Percentiles rank a stretch among this genome's conserved stretches.
Evolutionary conservation across 64 coral and sea anemone species (phyloP).

Genomic region (Stichodactyla helianthus): DNA sequence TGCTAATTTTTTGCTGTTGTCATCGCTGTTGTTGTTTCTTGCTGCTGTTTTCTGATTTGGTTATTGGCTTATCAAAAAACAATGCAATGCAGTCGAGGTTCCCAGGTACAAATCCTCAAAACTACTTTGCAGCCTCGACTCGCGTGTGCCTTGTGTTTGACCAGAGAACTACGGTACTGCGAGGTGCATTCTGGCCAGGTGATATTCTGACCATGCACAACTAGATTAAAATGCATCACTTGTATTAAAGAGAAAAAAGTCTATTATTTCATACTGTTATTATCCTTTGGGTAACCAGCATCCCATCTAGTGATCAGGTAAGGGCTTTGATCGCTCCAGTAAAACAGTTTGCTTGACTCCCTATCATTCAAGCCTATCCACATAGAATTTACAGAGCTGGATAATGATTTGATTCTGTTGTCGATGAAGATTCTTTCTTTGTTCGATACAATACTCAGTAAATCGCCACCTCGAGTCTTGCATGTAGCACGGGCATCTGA

Average conservation of each 20-base stretch:
- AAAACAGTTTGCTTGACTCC: constrained; percentile 53
- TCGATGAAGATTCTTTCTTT: constrained; percentile 65
- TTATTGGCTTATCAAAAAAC: too few relatives aligned
- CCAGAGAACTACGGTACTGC: too few relatives aligned
- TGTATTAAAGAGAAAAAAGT: background rate
- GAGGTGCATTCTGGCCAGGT: too few relatives aligned
- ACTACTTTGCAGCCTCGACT: too few relatives aligned
- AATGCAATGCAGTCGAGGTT: too few relatives aligned
- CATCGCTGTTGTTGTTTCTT: too few relatives aligned
- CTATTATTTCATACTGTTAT: background rate
- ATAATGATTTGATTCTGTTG: constrained; percentile 60
- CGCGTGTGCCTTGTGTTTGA: too few relatives aligned
- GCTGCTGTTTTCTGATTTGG: too few relatives aligned
- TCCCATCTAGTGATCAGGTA: constrained; percentile 64
- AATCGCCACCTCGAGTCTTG: constrained; percentile 55
- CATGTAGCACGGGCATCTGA: constrained; percentile 74
- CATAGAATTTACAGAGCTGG: constrained; percentile 39
- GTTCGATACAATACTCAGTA: constrained; percentile 58
- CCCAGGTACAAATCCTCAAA: too few relatives aligned
- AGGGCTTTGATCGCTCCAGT: constrained; percentile 74
- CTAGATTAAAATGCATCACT: too few relatives aligned
- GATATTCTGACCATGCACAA: too few relatives aligned
- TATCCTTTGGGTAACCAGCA: constrained; percentile 54
- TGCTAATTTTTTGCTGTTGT: too few relatives aligned
- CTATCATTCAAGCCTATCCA: constrained; percentile 85